These are phyloP conservation scores for Carduelis carduelis DNA, from an alignment of 2,797 vertebrate species.

Conservation along the genomic window DNA sequence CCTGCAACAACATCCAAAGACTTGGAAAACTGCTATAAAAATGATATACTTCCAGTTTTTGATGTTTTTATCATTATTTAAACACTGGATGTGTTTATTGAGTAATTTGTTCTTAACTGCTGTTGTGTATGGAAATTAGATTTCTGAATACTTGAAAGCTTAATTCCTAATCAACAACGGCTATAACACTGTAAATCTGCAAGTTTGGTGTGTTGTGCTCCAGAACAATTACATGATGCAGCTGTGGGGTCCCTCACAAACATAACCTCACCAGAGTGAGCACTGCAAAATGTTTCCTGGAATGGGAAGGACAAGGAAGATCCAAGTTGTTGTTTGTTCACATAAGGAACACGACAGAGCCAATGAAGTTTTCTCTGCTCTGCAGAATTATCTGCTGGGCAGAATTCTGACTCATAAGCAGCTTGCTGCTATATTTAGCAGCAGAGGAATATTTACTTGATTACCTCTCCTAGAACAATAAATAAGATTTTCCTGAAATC, in stretches of 20 bases:
- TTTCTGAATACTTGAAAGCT: slow-evolving; percentile 9
- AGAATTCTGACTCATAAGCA: slow-evolving; percentile 52
- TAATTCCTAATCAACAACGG: slow-evolving; percentile 34
- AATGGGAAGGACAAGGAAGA: background rate
- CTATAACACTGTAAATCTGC: background rate
- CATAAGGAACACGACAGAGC: background rate
- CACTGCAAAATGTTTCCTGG: slow-evolving; percentile 17
- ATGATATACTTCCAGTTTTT: background rate
- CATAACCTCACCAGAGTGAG: background rate
- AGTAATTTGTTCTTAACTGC: slow-evolving; percentile 22
- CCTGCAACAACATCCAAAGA: slow-evolving; percentile 1
- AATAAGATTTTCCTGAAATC: background rate
- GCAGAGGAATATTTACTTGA: slow-evolving; percentile 49
- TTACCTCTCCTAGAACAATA: slow-evolving; percentile 47
- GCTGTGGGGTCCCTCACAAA: background rate
- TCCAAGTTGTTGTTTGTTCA: background rate
- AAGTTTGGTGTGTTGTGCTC: background rate
- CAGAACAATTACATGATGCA: background rate
- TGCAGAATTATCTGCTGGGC: slow-evolving; percentile 37
- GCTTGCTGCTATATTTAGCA: slow-evolving; percentile 50
- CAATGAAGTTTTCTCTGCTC: slow-evolving; percentile 17
- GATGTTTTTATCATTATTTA: background rate
- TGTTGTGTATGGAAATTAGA: slow-evolving; percentile 21
- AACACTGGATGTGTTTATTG: background rate
- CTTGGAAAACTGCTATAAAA: background rate